A percentile compares a stretch with the other conserved stretches of the same genome.
Evolutionary conservation across 2,797 vertebrate genomes (phyloP).

Genomic region (Artibeus lituratus): DNA sequence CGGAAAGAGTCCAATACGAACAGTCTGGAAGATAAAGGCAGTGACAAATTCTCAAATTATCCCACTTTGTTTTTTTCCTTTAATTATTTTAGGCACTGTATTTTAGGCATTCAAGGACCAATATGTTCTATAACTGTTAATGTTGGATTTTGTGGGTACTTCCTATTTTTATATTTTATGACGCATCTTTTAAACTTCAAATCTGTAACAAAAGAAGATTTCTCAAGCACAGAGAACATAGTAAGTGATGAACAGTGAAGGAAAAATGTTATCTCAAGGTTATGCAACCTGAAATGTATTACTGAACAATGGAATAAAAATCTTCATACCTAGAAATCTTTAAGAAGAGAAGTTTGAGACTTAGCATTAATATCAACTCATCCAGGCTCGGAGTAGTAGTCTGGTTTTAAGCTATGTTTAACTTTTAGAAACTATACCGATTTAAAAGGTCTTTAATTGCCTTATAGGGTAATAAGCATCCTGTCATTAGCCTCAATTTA

Average conservation of each 20-base stretch:
- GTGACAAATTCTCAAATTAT: neutral
- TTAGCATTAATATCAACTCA: slow-evolving; percentile 2
- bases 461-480: neutral
- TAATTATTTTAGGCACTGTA: neutral
- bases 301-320: neutral
- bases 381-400: neutral
- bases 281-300: neutral
- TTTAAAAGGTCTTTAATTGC: neutral
- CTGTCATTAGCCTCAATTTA: neutral
- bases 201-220: slow-evolving; percentile 3
- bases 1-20: neutral
- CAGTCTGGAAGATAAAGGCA: neutral
- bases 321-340: neutral
- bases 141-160: neutral
- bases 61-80: slow-evolving; percentile 1
- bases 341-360: neutral
- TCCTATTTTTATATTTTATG: slow-evolving; percentile 34
- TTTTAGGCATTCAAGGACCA: slow-evolving; percentile 12
- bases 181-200: slow-evolving; percentile 23
- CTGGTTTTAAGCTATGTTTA: neutral
- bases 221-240: neutral
- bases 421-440: neutral
- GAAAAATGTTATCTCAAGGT: neutral
- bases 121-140: slow-evolving; percentile 29
- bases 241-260: neutral